Evolutionary conservation across 2,113 vertebrate genomes (phyloP).

Genomic region (Alligator mississippiensis): DNA sequence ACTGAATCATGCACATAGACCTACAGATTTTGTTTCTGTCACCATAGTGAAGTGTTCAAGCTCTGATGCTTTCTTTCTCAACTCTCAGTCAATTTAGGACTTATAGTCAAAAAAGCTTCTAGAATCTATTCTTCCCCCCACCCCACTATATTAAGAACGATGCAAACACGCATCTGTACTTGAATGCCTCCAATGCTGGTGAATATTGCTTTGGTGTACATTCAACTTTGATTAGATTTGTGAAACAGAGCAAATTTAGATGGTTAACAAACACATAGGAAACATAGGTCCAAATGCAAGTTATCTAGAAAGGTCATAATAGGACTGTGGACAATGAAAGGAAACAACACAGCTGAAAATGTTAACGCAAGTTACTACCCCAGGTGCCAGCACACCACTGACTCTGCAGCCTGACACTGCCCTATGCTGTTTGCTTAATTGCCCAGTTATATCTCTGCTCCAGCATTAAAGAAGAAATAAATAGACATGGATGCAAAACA

Average conservation of each 20-base stretch:
- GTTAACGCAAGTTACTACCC: fast-evolving
- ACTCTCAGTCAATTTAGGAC: no score
- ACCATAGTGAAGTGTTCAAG: not conserved
- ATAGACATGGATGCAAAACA: not conserved
- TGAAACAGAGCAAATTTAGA: not conserved
- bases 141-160: not conserved
- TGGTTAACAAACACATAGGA: not conserved
- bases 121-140: not conserved
- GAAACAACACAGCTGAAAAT: not conserved
- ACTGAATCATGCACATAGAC: not conserved
- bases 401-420: no score
- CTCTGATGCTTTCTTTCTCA: not conserved
- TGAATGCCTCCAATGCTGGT: not conserved
- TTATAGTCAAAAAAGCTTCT: not conserved
- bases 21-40: not conserved
- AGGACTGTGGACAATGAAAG: not conserved
- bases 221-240: not conserved
- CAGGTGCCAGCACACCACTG: no score
- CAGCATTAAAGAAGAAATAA: not conserved
- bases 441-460: no score
- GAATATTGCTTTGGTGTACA: not conserved
- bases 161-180: not conserved
- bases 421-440: no score
- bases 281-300: not conserved
- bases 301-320: not conserved